phyloP scores from a whole-genome alignment of 2,113 vertebrate species.

The Pantherophis guttatus region DNA sequence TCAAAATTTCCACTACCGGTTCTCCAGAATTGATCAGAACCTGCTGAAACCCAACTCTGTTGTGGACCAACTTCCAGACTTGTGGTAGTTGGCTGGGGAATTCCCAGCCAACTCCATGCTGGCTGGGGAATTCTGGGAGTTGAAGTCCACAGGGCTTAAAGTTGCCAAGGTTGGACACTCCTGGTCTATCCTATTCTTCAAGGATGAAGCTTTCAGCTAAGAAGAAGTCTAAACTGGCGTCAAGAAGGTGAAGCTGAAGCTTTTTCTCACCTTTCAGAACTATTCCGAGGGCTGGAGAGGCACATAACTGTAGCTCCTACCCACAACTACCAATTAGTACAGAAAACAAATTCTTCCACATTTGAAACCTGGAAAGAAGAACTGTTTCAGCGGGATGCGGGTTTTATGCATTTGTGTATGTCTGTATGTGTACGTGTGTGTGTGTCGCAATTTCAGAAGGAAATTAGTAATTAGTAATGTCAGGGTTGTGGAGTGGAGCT shows the following conservation, averaged over 20 bases:
- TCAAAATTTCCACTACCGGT: too few relatives aligned
- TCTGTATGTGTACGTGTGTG: not conserved
- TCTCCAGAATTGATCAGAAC: too few relatives aligned
- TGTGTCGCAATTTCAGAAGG: not conserved
- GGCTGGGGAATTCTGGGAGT: not conserved
- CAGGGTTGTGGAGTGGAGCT: slow-evolving; percentile 1
- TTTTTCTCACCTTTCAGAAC: not conserved
- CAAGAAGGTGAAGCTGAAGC: not conserved
- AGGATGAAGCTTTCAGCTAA: not conserved
- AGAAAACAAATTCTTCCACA: not conserved
- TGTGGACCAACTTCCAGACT: not conserved
- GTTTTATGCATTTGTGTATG: not conserved
- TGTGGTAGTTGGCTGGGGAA: not conserved
- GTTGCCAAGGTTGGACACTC: not conserved
- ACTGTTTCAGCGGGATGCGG: not conserved
- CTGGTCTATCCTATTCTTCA: not conserved
- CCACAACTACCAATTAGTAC: not conserved
- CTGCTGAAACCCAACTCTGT: too few relatives aligned
- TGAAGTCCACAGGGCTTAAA: not conserved
- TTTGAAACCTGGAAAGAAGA: not conserved
- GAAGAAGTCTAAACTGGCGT: not conserved
- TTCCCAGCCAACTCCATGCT: not conserved
- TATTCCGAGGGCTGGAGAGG: not conserved
- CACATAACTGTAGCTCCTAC: not conserved
- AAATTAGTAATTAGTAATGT: slow-evolving; percentile 17